A percentile compares a stretch with the other conserved stretches of the same genome.
phyloP scores from a whole-genome alignment of 2,113 vertebrate genomes.

The Leptobrachium ailaonicum region DNA sequence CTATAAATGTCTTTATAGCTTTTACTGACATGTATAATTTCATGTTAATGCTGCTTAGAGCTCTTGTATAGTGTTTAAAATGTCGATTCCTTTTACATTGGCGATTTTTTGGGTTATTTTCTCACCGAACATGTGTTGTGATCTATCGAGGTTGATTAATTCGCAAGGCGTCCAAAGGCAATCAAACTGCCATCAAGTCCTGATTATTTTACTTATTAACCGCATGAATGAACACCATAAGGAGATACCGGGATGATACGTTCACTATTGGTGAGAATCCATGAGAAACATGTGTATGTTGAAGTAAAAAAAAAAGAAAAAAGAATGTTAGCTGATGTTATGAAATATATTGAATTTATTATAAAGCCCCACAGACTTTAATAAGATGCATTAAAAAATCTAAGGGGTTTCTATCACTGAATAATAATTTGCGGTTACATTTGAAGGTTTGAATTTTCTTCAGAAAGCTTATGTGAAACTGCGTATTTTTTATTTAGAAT shows the following conservation, averaged over 20 bases:
- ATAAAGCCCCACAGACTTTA: too few relatives aligned
- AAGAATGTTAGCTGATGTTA: not conserved
- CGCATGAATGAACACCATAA: conserved; percentile 56
- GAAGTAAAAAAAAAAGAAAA: conserved; percentile 20
- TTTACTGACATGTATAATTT: conserved; percentile 1
- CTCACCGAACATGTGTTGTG: not conserved
- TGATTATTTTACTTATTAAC: conserved; percentile 53
- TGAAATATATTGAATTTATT: too few relatives aligned
- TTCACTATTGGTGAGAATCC: not conserved
- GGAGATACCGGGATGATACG: conserved; percentile 44
- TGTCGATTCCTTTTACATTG: too few relatives aligned
- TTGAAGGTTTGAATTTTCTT: too few relatives aligned
- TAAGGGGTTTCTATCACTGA: too few relatives aligned
- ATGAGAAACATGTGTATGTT: not conserved
- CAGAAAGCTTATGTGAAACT: too few relatives aligned
- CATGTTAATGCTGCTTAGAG: not conserved
- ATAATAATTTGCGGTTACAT: too few relatives aligned
- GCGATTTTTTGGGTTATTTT: not conserved
- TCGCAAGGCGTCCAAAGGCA: conserved; percentile 42
- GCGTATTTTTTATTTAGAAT: too few relatives aligned
- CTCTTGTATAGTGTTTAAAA: not conserved
- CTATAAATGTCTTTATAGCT: not conserved
- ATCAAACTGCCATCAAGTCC: conserved; percentile 55
- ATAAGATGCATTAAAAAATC: too few relatives aligned
- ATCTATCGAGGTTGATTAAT: not conserved